Conservation (phyloP, 1,140 invertebrate genomes). For the Euwallacea similis region DNA sequence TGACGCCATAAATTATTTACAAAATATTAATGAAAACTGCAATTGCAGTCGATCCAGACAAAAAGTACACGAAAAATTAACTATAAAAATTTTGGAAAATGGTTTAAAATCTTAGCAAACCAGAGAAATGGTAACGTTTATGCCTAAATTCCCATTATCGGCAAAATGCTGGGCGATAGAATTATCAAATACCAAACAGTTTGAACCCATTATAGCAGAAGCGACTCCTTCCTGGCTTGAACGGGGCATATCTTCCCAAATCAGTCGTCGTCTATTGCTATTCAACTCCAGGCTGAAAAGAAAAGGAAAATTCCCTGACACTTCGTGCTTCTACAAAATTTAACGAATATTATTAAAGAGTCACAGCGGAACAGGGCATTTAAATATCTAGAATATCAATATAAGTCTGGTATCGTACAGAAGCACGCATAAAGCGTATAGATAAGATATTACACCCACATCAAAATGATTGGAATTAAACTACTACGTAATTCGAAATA, state of each 20-base stretch:
- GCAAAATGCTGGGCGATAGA: constrained; percentile 98
- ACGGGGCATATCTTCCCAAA: constrained; percentile 98
- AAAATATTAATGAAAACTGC: too few species aligned
- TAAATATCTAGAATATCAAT: too few species aligned
- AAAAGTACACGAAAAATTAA: too few species aligned
- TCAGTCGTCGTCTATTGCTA: constrained; percentile 88
- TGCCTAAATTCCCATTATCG: constrained; percentile 98
- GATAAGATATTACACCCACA: too few species aligned
- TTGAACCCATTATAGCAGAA: constrained; percentile 96
- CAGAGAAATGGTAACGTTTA: constrained; percentile 98
- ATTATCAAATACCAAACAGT: constrained; percentile 98
- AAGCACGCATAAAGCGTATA: too few species aligned
- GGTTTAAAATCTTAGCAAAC: constrained; percentile 57
- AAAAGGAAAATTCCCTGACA: background rate
- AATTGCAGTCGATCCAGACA: too few species aligned
- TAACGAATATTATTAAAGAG: background rate
- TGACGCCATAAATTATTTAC: too few species aligned
- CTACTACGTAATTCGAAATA: too few species aligned
- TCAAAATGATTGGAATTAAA: too few species aligned
- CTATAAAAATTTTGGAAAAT: too few species aligned
- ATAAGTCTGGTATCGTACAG: too few species aligned
- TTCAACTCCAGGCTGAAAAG: constrained; percentile 85
- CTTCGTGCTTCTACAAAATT: too few species aligned
- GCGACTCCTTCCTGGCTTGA: constrained; percentile 99
- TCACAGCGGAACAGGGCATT: background rate